Base-by-base conservation (phyloP, 2,888 invertebrate species). In the Keiferia lycopersicella region DNA sequence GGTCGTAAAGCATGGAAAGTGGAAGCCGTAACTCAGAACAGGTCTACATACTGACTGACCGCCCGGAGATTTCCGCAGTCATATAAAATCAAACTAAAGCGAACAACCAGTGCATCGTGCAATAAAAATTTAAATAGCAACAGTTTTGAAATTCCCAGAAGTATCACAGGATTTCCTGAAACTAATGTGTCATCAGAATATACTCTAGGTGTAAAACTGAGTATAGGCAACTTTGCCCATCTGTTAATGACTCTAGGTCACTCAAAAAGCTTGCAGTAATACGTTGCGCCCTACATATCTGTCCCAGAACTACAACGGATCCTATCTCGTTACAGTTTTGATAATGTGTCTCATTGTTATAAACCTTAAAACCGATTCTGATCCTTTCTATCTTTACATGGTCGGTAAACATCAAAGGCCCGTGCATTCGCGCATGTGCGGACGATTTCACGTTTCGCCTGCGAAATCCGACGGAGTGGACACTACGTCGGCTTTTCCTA, bases 361-460 rank as follows among this genome's bases (percentile, higher is more conserved):
- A n/a, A n/a, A n/a, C 16, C n/a, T 16, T 14, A 14, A 41, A 39
- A 2, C 41, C 41, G 11, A 41, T 41, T 45, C 14, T 56, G 56
- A n/a, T 14, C 16, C 30, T 34, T 56, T 34, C 30, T 61, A 22
- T 38, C 57, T 22, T 12, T 53, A 48, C 26, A 26, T 58, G 16
- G 57, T 62, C 64, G 64, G 51, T 39, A 64, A 60, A 81, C 78
- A 76, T 84, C 83, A 84, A 84, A 83, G 78, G 67, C 65, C n/a
- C 6, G 18, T 65, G 67, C 16, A 64, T 81, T 82, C 73, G 86
- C 87, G 83, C 86, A 85, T 83, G 82, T 83, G 83, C 78, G 74
- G 71, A 69, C 79, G 30, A 79, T 82, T 77, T 75, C 69, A 71
- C 73, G 69, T 39, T 12, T 70, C 75, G 72, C 67, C 66, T 76